Evolutionary conservation across 2,888 invertebrate genomes (phyloP), one percentile per base, ranked within the genome.

Genomic region (Hofmannophila pseudospretella): DNA sequence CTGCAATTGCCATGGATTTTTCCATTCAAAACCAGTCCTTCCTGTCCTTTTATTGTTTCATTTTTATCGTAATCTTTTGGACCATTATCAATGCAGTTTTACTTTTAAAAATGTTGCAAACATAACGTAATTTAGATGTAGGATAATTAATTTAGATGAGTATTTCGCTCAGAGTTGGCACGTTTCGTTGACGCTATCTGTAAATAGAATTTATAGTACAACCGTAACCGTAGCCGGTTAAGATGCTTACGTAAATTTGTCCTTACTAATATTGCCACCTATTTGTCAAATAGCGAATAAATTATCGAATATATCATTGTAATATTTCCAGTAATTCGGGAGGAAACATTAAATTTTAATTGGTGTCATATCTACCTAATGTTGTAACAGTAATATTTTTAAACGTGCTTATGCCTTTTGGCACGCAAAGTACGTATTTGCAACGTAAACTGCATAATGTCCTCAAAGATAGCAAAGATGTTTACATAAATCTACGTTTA

Each of bases 131-230:
- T 36, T 36, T 26, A 29, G 32, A 51, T 39, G 32, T 51, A 54
- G 70, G 73, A 69, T 70, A 72, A 52, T 58, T 66, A 68, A 65
- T 66, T 67, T 63, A 16, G 23, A 16, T 31, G 56, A 50, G 71
- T 72, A 71, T 69, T 65, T 58, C 47, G 53, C 43, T 55, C 57
- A 59, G 59, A 65, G 67, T 76, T 79, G 80, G 81, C 81, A 79
- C 77, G 73, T 67, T 60, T 51, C 73, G 68, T 71, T 72, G 76
- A 70, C 65, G 65, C 47, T 56, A 56, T 62, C 65, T 63, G 54
- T 59, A 78, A 82, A 80, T 82, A 81, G 76, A 73, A 58, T 55
- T 49, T 47, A 59, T 62, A 56, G 62, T 58, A 54, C 56, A 55
- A 56, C 53, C n/a, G n/a, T n/a, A n/a, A n/a, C n/a, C n/a, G n/a